Evolutionary conservation across 2,888 invertebrate species (phyloP).

Genomic region (Cephus sareptanus): DNA sequence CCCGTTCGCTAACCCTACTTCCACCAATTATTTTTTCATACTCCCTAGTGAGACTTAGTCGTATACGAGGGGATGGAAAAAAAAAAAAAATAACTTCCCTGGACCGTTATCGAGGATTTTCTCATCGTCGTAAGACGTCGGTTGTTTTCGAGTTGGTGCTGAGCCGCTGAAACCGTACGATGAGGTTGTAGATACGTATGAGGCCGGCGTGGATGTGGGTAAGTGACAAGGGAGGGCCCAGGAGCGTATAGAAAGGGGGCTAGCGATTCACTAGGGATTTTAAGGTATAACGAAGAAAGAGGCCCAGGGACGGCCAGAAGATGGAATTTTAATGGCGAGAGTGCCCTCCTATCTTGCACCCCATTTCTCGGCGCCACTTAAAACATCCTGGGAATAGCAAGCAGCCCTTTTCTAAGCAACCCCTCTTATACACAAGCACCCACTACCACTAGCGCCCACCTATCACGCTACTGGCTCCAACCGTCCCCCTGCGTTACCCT

Average conservation of each 20-base stretch:
- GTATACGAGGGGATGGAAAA: background rate
- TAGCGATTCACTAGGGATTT: background rate
- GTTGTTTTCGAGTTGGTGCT: background rate
- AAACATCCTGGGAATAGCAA: slow-evolving; percentile 22
- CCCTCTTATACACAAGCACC: background rate
- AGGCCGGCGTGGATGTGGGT: background rate
- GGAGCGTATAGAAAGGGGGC: background rate
- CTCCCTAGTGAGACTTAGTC: background rate
- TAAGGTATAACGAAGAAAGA: background rate
- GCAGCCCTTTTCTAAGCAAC: slow-evolving; percentile 10
- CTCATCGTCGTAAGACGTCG: background rate
- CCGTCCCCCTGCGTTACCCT: background rate
- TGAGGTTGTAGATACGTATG: background rate
- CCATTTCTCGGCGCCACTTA: slow-evolving; percentile 11
- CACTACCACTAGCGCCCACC: background rate
- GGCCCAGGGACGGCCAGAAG: background rate
- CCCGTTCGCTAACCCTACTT: background rate
- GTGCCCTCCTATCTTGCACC: slow-evolving; percentile 3
- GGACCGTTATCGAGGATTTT: background rate
- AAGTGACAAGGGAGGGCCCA: background rate
- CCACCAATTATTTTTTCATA: background rate
- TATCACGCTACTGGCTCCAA: background rate
- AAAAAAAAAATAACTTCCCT: background rate
- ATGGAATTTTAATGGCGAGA: slow-evolving; percentile 5
- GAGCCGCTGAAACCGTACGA: background rate